Percentiles rank a stretch among this genome's conserved stretches.
phyloP scores from a whole-genome alignment of 2,797 vertebrate species.

The Scolopax rusticola region DNA sequence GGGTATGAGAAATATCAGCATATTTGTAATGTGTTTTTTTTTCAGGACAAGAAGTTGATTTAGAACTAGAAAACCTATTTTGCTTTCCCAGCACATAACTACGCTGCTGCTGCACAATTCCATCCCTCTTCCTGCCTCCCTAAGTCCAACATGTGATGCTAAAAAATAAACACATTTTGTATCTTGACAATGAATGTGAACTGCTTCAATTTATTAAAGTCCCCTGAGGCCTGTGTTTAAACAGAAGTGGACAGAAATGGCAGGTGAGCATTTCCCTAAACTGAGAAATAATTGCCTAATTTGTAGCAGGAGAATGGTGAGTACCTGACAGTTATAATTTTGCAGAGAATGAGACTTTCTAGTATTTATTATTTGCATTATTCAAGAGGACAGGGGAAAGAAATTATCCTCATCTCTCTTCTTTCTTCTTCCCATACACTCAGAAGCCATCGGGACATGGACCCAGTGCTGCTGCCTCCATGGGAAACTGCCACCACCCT shows the following conservation, averaged over 20 bases:
- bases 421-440: neutral
- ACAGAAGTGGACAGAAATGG: conserved; percentile 15
- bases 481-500: accelerated
- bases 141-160: neutral
- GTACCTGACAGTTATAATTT: neutral
- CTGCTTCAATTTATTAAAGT: conserved; percentile 23
- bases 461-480: accelerated
- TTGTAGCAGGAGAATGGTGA: neutral
- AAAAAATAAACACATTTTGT: conserved; percentile 17
- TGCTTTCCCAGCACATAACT: neutral
- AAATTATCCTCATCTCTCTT: neutral
- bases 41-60: neutral
- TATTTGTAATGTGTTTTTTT: neutral
- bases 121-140: no score
- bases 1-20: neutral
- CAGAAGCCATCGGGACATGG: accelerated
- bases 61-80: neutral
- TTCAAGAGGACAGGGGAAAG: neutral
- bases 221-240: conserved; percentile 12
- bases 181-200: neutral
- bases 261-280: conserved; percentile 18
- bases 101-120: neutral
- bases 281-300: conserved; percentile 39
- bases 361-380: neutral
- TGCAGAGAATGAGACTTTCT: neutral